Base-by-base conservation (phyloP, 1,140 invertebrate genomes). In the Drosophila neocordata region DNA sequence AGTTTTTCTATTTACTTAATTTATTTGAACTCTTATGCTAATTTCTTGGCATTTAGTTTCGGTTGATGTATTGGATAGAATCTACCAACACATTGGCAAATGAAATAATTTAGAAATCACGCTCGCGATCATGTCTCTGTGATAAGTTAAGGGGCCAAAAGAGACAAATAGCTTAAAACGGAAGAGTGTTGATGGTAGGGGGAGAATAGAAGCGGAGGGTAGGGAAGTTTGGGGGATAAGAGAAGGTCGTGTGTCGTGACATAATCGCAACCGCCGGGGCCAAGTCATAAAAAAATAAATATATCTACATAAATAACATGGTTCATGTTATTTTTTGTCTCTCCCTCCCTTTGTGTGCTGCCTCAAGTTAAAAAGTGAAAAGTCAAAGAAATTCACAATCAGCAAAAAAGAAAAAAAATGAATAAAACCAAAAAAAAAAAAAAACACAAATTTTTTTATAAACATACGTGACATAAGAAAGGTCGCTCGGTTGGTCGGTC, bases 361-460 rank as follows among this genome's bases (percentile, higher is more conserved):
- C n/a, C 27, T 11, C 53, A 56, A 56, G 53, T 35, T 27, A 35
- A 56, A 48, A 74, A 73, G 63, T 74, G 70, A 72, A 75, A 75
- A 72, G 72, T 72, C 38, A 74, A 74, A 73, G 57, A 37, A 58
- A 58, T 44, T 12, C 69, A 44, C 31, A 38, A 38, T 18, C 34
- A 52, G 44, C 60, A 52, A 73, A 61, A 38, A 72, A 73, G 59
- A 73, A 65, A 65, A 52, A 31, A 20, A 35, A 22, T 2, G 13
- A 34, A 57, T 35, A n/a, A 55, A 55, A 7, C 3, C 2, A 34
- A 34, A 37, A 38, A 24, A 60, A 20, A 58, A 20, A 11, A 22
- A 22, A 20, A 13, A 55, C 24, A 1, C 37, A 57, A 62, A 61
- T 55, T 31, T 34, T 12, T 57, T 53, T 64, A 56, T 24, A 34